These are phyloP conservation scores for Craniophora ligustri DNA, from an alignment of 2,888 invertebrate species.

Conservation along the genomic window DNA sequence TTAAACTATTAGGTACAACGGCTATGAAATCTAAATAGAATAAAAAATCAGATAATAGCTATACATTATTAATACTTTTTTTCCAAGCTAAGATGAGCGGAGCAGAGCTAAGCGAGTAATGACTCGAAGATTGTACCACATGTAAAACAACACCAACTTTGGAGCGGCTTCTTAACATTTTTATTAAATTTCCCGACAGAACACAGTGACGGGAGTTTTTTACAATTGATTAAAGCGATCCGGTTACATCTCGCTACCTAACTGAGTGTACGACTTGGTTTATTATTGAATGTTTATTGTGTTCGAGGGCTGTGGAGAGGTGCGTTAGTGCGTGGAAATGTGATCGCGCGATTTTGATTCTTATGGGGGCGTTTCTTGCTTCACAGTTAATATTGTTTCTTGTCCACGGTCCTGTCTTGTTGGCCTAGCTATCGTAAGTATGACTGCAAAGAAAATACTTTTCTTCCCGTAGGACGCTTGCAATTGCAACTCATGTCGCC, in stretches of 20 bases:
- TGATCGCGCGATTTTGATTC: conserved; percentile 1
- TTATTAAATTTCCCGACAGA: conserved; percentile 65
- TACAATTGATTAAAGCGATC: conserved; percentile 56
- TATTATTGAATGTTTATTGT: conserved; percentile 1
- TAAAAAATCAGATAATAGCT: too few species aligned
- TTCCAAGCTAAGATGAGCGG: conserved; percentile 1
- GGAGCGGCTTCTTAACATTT: conserved; percentile 60
- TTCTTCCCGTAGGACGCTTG: too few species aligned
- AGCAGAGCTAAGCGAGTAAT: conserved; percentile 2
- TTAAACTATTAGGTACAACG: too few species aligned
- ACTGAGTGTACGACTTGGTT: conserved; percentile 7
- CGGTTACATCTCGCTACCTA: conserved; percentile 20
- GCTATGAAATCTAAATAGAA: too few species aligned
- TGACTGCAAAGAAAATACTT: too few species aligned
- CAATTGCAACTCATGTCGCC: too few species aligned
- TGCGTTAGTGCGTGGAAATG: background rate
- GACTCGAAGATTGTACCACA: conserved; percentile 3
- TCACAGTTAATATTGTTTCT: background rate
- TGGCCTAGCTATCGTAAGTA: too few species aligned
- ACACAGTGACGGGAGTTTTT: conserved; percentile 49
- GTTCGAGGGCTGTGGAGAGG: background rate
- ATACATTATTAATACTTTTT: background rate
- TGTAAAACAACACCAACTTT: conserved; percentile 59
- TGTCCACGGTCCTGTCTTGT: too few species aligned
- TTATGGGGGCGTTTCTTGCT: background rate